Base-by-base conservation (phyloP, 2,888 invertebrate species). In the Melanargia galathea region DNA sequence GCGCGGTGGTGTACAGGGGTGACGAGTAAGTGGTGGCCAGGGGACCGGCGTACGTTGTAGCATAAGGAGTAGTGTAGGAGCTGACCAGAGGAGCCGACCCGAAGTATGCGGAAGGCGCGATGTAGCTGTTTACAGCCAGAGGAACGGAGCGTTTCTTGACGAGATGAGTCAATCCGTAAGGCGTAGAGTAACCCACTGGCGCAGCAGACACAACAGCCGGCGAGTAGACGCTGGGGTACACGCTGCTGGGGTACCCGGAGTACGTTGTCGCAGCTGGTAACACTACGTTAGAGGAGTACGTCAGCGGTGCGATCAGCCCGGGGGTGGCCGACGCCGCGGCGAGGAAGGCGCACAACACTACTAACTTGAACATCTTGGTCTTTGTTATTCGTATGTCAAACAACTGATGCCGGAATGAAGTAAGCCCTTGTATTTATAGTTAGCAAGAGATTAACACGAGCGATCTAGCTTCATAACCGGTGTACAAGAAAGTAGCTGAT, bases 261-360 rank as follows among this genome's bases (percentile, higher is more conserved):
- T 83, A 79, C 52, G 79, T 79, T 13, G 86, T 82, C 13, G 81
- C 72, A 13, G 78, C 80, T 55, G 86, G 84, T 8, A 80, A 64
- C 60, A 83, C 51, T 26, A 78, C 65, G 6, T 72, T 70, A 2
- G 77, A 66, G 3, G 83, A 76, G 56, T 83, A 80, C 5, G 75
- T 54, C 48, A 78, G 68, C 11, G 78, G 79, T n/a, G 64, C 10
- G 74, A 75, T 22, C 10, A 67, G 51, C 33, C 75, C 72, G 8
- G 87, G 86, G 66, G 82, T 78, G 69, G 93, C 93, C 59, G 85
- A 75, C 70, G 86, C 93, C 72, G 91, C 84, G 72, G 93, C 93
- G 73, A 93, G 75, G 74, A 93, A 83, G 81, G 92, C 92, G 79
- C 89, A 93, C 91, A 94, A 90, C 77, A 92, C 92, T 84, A 93